Base-by-base conservation (phyloP, 1,140 invertebrate genomes). In the Drosophila lowei region DNA sequence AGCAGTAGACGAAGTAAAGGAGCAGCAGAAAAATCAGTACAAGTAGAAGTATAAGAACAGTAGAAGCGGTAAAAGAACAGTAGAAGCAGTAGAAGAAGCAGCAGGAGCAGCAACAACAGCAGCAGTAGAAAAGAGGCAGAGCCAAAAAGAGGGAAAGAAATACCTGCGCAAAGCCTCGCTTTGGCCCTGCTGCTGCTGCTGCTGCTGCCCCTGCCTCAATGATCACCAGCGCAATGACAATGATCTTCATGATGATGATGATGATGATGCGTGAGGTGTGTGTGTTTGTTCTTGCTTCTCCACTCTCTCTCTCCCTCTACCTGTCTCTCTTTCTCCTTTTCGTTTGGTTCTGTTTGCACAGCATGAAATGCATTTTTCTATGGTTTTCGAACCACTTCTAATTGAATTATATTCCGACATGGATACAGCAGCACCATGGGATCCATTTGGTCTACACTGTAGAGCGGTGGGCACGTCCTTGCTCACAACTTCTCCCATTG, bases 281-380 rank as follows among this genome's bases (percentile, higher is more conserved):
- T 44, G 34, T 34, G 48, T 16, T 53, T 67, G 62, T 57, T 47
- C 50, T 41, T 55, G 15, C 30, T 23, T 49, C 41, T 41, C 55
- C 9, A 38, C 59, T 55, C 61, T 61, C 53, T 61, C 53, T 71
- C 55, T 18, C 49, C 1, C 18, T 18, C 18, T 18, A n/a, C 48
- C 15, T 30, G 11, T 48, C 8, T 25, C 34, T 34, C 2, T 54
- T 18, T 50, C 41, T 38, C 43, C 47, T 68, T 73, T 41, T 77
- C 63, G 61, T 58, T 86, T 52, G 72, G 72, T 70, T 66, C 64
- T 50, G 34, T 11, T 38, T 38, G 3, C 18, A 8, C 30, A 68
- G 67, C 78, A 61, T 80, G 72, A 85, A 79, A 80, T 85, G 61
- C 72, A 86, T 56, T 73, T 58, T 70, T 52, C 43, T 42, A 55